Evolutionary conservation across 92 coral and sea anemone species (phyloP), one percentile per base, ranked within the genome.

Genomic region (Scolanthus callimorphus): DNA sequence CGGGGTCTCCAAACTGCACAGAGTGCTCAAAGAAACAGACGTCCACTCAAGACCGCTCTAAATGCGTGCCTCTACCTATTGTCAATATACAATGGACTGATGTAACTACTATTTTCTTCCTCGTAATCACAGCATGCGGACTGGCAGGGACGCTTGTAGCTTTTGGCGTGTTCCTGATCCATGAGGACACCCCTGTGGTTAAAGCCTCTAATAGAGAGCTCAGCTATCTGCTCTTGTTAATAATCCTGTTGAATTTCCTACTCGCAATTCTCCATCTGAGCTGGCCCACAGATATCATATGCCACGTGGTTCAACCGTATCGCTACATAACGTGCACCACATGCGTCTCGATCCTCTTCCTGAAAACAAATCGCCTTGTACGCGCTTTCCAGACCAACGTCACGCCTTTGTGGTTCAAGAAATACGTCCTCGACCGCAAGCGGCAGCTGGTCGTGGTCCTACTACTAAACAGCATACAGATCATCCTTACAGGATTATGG

Each of bases 171-270:
- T 85, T 80, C 55, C 2, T 69, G 1, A 26, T 56, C 37, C 20
- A 73, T 29, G 61, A 67, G 28, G 54, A 74, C 56, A 85, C 86
- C 2, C 91, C 91, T 0, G 31, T 85, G 12, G 83, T 85, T 12
- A 85, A 80, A 20, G 91, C 83, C 0, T 85, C 86, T 31, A 85
- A 85, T 39, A 79, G 91, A 11, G 91, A 85, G 29, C 83, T 85
- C 21, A 79, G 86, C 48, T 69, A 70, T 47, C 51, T 85, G 9
- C 47, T 85, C 65, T 64, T 85, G 25, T 49, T 67, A 8, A 37
- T 79, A 1, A 79, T 85, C 27, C 66, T 74, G 3, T 39, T 79
- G 57, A 79, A 79, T 27, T 85, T 79, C 41, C 43, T 81, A 31
- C 58, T 85, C 44, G 63, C 91, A 9, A 55, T 85, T 9, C 55